Conservation (phyloP, 2,888 invertebrate species). For the Eumacrocentrus americanus region DNA sequence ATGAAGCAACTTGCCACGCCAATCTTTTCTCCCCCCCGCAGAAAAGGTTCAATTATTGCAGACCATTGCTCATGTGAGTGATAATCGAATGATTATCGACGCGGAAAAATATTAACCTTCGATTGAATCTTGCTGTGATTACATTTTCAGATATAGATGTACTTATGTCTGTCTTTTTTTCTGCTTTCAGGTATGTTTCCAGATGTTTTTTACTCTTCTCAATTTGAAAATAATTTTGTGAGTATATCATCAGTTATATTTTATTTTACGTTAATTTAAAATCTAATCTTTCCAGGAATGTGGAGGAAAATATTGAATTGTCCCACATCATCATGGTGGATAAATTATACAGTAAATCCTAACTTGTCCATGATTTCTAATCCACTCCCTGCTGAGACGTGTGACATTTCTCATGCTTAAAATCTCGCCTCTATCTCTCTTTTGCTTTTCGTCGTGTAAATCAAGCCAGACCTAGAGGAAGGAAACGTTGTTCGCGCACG, state of each 20-base stretch:
- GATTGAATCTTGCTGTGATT: constrained; percentile 23
- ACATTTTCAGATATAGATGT: constrained; percentile 23
- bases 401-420: constrained; percentile 9
- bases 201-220: constrained; percentile 25
- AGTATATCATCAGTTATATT: not conserved
- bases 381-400: constrained; percentile 30
- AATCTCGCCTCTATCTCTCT: not conserved
- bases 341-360: too few species aligned
- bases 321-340: constrained; percentile 4
- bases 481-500: constrained; percentile 12
- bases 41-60: constrained; percentile 23
- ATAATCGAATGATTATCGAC: constrained; percentile 22
- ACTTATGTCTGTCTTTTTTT: constrained; percentile 31
- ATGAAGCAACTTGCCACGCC: constrained; percentile 18
- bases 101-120: constrained; percentile 17
- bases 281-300: too few species aligned
- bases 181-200: constrained; percentile 43
- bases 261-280: not conserved
- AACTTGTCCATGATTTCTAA: constrained; percentile 31
- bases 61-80: constrained; percentile 27
- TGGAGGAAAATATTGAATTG: constrained; percentile 9
- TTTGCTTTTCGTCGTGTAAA: constrained; percentile 27
- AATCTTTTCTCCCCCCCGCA: constrained; percentile 7
- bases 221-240: constrained; percentile 1
- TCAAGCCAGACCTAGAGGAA: constrained; percentile 29